Conservation (phyloP, 2,888 invertebrate genomes). For the Alentia gelatinosa region DNA sequence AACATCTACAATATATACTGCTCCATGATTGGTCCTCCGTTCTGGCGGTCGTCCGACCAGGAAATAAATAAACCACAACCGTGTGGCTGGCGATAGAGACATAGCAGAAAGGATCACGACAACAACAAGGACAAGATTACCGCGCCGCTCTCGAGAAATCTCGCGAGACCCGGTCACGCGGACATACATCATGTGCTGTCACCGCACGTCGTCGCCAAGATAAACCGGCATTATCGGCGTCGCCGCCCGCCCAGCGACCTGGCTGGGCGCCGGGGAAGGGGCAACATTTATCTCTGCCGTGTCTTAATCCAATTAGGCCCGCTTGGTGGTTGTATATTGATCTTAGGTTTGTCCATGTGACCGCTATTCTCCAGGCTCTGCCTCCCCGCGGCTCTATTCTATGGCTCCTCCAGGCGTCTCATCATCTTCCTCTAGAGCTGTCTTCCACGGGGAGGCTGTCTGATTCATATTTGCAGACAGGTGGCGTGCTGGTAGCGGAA, state of each 20-base stretch:
- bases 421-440: no score
- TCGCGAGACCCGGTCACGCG: background rate
- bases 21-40: no score
- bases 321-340: slow-evolving; percentile 5
- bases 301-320: background rate
- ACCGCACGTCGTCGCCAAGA: background rate
- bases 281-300: background rate
- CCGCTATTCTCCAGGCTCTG: background rate
- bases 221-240: slow-evolving; percentile 20
- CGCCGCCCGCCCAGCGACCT: no score
- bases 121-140: slow-evolving; percentile 10
- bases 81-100: background rate
- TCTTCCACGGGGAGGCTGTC: no score
- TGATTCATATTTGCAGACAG: no score
- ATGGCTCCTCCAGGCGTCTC: no score
- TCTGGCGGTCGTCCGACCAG: background rate
- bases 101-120: background rate
- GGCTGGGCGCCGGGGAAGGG: no score
- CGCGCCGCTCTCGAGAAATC: background rate
- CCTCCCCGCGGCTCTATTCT: no score
- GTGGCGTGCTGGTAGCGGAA: no score
- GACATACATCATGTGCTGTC: background rate
- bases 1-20: no score
- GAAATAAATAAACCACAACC: background rate
- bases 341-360: background rate